Evolutionary conservation across 2,113 vertebrate species (phyloP).

Genomic region (Lycaon pictus): DNA sequence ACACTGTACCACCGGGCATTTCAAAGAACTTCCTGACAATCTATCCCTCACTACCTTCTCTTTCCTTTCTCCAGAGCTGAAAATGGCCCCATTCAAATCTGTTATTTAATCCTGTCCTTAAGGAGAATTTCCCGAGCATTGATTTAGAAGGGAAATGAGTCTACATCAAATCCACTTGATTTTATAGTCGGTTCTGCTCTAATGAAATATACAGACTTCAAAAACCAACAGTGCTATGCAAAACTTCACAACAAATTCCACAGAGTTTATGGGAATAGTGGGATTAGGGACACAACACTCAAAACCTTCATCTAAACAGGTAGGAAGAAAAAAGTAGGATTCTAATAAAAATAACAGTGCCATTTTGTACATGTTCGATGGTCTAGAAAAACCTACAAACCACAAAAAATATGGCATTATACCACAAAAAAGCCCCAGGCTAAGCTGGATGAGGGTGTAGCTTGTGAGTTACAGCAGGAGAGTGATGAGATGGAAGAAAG

Average conservation of each 20-base stretch:
- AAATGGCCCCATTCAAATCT: not conserved
- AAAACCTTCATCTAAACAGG: not conserved
- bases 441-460: not conserved
- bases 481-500: not conserved
- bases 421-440: not conserved
- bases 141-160: constrained; percentile 7
- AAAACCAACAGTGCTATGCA: not conserved
- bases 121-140: not conserved
- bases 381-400: not conserved
- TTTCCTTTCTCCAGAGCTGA: not conserved
- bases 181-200: not conserved
- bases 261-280: not conserved
- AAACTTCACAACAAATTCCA: not conserved
- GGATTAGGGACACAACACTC: not conserved
- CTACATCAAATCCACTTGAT: not conserved
- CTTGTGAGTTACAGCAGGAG: not conserved
- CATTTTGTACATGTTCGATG: not conserved
- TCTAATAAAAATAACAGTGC: not conserved
- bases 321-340: not conserved
- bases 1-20: not conserved
- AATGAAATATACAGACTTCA: not conserved
- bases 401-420: not conserved
- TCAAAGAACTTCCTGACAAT: not conserved
- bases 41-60: too few species aligned
- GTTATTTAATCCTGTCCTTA: not conserved